Evolutionary conservation across 2,888 invertebrate species (phyloP).

Genomic region (Neoaliturus tenellus): DNA sequence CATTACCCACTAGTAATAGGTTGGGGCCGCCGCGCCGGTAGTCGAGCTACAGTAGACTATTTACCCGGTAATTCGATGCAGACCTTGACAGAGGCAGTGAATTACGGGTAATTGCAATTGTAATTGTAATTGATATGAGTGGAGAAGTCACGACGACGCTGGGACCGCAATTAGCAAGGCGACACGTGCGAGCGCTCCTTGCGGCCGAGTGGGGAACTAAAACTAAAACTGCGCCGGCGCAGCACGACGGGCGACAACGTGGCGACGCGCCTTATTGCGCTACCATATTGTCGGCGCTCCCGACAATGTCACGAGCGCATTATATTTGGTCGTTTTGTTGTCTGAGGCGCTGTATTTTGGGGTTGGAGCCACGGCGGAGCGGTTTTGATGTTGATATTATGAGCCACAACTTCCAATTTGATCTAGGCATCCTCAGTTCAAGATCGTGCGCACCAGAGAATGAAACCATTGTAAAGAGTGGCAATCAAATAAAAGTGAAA

Average conservation of each 20-base stretch:
- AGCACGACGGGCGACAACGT: background rate
- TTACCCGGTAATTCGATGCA: constrained; percentile 49
- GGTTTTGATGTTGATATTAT: background rate
- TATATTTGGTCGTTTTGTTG: background rate
- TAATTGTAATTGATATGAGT: constrained; percentile 51
- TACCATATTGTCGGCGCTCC: background rate
- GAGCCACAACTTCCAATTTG: too few species aligned
- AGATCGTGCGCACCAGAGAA: too few species aligned
- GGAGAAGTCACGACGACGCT: constrained; percentile 39
- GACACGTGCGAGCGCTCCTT: constrained; percentile 17
- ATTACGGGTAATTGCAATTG: constrained; percentile 49
- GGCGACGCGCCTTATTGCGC: background rate
- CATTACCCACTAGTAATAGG: constrained; percentile 30
- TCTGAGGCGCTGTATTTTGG: background rate
- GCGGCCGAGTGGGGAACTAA: background rate
- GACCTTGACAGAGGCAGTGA: constrained; percentile 52
- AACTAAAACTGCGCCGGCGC: constrained; percentile 6
- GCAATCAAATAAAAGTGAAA: too few species aligned
- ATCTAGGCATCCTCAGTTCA: too few species aligned
- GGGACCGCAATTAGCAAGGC: constrained; percentile 2
- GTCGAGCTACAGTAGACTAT: constrained; percentile 26
- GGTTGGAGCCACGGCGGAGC: background rate
- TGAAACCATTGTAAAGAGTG: too few species aligned
- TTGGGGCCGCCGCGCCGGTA: background rate
- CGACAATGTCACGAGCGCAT: background rate